These are phyloP conservation scores for Leptopilina myrica DNA, from an alignment of 2,888 invertebrate species.

Conservation along the genomic window DNA sequence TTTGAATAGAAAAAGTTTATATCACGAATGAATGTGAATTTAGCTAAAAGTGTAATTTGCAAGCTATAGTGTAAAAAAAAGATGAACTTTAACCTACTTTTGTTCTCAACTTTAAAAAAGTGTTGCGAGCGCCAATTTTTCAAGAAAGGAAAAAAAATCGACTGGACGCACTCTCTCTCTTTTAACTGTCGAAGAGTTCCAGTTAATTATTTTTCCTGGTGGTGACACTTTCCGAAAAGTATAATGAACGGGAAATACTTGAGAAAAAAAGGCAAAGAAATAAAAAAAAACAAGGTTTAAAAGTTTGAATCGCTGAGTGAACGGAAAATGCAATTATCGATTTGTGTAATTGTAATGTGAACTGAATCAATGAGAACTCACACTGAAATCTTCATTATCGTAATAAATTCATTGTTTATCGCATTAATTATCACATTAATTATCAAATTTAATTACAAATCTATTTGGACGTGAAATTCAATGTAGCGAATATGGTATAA, in stretches of 20 bases:
- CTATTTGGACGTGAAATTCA: neutral
- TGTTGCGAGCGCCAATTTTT: neutral
- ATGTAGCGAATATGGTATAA: neutral
- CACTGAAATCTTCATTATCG: neutral
- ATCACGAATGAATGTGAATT: neutral
- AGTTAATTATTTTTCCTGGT: conserved; percentile 19
- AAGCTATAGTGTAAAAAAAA: neutral
- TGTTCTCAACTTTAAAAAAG: neutral
- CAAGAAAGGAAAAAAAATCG: neutral
- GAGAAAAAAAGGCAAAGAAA: neutral
- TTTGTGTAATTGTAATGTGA: conserved; percentile 9
- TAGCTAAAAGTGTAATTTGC: neutral
- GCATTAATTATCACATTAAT: neutral
- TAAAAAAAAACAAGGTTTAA: neutral
- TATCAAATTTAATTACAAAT: conserved; percentile 18
- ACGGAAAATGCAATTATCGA: conserved; percentile 23
- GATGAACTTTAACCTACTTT: neutral
- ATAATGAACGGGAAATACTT: neutral
- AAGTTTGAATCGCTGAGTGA: conserved; percentile 2
- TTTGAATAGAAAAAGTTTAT: neutral
- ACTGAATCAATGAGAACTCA: neutral
- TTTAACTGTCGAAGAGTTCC: neutral
- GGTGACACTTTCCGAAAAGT: conserved; percentile 2
- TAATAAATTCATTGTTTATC: conserved; percentile 5
- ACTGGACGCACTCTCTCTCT: neutral